Conservation (phyloP, 2,113 vertebrate genomes). For the Rhinolophus sinicus region DNA sequence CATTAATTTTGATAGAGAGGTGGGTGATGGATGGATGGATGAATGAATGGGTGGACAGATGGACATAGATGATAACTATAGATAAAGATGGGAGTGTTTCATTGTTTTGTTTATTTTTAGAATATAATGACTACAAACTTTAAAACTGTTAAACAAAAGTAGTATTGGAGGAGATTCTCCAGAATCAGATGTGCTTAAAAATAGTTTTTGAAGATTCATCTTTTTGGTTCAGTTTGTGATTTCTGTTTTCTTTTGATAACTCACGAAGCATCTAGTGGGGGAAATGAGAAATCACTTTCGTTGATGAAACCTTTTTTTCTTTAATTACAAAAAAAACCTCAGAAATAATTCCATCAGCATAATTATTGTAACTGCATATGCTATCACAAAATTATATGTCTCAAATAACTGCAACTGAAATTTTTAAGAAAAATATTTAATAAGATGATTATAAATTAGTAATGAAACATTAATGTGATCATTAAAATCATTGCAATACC, state of each 20-base stretch:
- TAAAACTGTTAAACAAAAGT: slow-evolving; percentile 17
- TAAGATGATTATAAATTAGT: slow-evolving; percentile 14
- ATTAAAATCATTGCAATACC: slow-evolving; percentile 15
- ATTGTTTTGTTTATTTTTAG: neutral
- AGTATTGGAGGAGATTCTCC: neutral
- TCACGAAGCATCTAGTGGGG: neutral
- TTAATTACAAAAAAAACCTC: neutral
- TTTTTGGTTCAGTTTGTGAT: slow-evolving; percentile 46
- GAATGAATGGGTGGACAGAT: neutral
- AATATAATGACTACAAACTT: slow-evolving; percentile 48
- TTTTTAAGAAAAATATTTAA: slow-evolving; percentile 43
- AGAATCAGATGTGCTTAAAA: neutral
- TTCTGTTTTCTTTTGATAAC: neutral
- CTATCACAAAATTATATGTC: neutral
- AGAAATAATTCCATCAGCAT: neutral
- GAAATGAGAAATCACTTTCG: slow-evolving; percentile 4
- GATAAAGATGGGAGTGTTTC: neutral
- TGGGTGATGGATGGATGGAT: neutral
- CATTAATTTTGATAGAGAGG: neutral
- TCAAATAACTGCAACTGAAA: slow-evolving; percentile 21
- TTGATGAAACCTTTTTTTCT: neutral
- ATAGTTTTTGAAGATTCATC: neutral
- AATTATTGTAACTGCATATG: neutral
- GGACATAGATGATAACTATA: neutral
- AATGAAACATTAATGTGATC: neutral